Base-by-base conservation (phyloP, 2,888 invertebrate species). In the Caenorhabditis auriculariae region DNA sequence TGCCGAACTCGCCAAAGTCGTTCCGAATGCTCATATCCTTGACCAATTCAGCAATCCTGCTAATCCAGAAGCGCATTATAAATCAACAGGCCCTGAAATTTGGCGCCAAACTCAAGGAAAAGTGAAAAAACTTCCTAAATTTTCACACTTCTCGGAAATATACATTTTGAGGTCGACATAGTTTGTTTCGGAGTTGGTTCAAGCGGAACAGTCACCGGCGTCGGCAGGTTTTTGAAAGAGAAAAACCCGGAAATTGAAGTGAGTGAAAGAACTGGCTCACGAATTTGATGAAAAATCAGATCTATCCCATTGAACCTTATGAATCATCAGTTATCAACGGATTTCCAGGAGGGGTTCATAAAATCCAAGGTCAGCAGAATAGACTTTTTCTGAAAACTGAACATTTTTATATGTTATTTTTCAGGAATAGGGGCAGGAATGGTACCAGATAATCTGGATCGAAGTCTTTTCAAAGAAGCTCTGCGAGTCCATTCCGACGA, bases 11-110 rank as follows among this genome's bases (percentile, higher is more conserved):
- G 42, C 55, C 7, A 63, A 61, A 7, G 55, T 41, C 12, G 76
- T 76, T 44, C 76, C 76, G 7, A 69, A 76, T 45, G 51, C 65
- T 9, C 64, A 69, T 53, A 61, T 74, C n/a, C 54, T 72, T 19
- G 56, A 66, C 26, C 75, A 75, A 58, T 77, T 74, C 59, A 64
- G 51, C 7, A 78, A 80, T 49, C 69, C 71, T 0, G 69, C 72
- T 29, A 81, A 81, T 49, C 76, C 77, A 15, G 65, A 67, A 39
- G 74, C 74, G 29, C 81, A 81, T 58, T 78, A 81, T 45, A 62
- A 69, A 17, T 78, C 78, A 2, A 81, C 81, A 2, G 81, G 80
- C 7, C 78, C 77, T 4, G 81, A 81, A 66, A 80, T 81, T 50
- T 81, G 77, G 76, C 54, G 66, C 27, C 81, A 81, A 53, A 78